phyloP scores from a whole-genome alignment of 2,113 vertebrate genomes.

The Bubo bubo region DNA sequence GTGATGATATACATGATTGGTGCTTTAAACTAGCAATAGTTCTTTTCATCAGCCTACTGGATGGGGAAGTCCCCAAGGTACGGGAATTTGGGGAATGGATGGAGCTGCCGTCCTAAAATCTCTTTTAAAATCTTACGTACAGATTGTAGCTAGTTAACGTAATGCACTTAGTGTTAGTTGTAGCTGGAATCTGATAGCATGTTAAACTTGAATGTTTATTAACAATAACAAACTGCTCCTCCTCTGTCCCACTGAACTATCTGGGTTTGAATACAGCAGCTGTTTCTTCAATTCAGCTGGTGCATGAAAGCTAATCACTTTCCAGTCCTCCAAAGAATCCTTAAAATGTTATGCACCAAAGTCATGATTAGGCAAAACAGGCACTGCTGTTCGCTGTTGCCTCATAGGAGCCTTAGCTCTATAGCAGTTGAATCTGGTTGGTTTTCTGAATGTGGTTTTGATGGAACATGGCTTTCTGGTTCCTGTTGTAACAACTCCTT shows the following conservation, averaged over 20 bases:
- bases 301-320: constrained; percentile 6
- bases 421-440: neutral
- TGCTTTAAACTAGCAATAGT: neutral
- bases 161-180: constrained; percentile 27
- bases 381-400: neutral
- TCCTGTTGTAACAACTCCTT: neutral
- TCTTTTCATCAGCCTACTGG: neutral
- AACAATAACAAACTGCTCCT: constrained; percentile 22
- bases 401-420: neutral
- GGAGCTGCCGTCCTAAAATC: neutral
- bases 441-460: neutral
- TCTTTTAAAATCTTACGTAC: neutral
- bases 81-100: neutral
- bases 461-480: neutral
- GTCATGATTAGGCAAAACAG: neutral
- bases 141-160: neutral
- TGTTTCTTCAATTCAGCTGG: constrained; percentile 51
- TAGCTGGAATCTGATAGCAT: constrained; percentile 39
- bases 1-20: neutral
- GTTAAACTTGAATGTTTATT: constrained; percentile 46
- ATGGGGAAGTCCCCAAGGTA: neutral
- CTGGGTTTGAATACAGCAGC: constrained; percentile 46
- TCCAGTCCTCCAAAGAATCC: constrained; percentile 16
- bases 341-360: constrained; percentile 21
- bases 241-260: constrained; percentile 13